Percentiles rank a stretch among this genome's conserved stretches.
Evolutionary conservation across 1,140 invertebrate genomes (phyloP).

Genomic region (Dufourea novaeangliae): DNA sequence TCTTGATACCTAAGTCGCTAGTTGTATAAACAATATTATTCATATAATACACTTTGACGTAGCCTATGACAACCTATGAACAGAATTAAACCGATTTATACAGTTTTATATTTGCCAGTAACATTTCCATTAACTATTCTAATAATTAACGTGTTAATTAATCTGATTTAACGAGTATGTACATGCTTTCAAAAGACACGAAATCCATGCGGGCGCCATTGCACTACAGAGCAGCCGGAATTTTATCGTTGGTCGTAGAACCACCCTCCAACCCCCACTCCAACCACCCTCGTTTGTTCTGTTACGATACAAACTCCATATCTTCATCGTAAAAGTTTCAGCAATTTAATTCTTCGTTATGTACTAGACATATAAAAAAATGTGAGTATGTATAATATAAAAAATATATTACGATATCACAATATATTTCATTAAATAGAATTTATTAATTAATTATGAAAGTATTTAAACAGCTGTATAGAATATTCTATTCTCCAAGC

Average conservation of each 20-base stretch:
- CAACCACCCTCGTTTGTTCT: constrained; percentile 31
- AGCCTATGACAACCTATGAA: too few species aligned
- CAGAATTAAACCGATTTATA: not conserved
- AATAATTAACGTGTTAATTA: not conserved
- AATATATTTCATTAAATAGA: too few species aligned
- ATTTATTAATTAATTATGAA: too few species aligned
- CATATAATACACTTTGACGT: too few species aligned
- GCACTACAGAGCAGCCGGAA: constrained; percentile 36
- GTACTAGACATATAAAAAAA: not conserved
- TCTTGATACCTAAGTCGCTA: too few species aligned
- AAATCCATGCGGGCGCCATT: constrained; percentile 56
- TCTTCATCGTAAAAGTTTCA: constrained; percentile 4
- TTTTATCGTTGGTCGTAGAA: constrained; percentile 49
- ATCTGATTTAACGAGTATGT: constrained; percentile 20
- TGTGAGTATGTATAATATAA: not conserved
- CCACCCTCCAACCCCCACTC: constrained; percentile 62
- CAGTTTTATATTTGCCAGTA: not conserved
- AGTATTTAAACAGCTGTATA: too few species aligned
- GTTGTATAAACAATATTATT: too few species aligned
- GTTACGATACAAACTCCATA: constrained; percentile 26
- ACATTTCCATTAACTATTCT: not conserved
- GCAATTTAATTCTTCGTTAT: not conserved
- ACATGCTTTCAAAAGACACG: constrained; percentile 12
- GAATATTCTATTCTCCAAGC: too few species aligned
- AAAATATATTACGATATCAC: too few species aligned